Conservation (phyloP, 2,888 invertebrate species). For the Muscina levida region DNA sequence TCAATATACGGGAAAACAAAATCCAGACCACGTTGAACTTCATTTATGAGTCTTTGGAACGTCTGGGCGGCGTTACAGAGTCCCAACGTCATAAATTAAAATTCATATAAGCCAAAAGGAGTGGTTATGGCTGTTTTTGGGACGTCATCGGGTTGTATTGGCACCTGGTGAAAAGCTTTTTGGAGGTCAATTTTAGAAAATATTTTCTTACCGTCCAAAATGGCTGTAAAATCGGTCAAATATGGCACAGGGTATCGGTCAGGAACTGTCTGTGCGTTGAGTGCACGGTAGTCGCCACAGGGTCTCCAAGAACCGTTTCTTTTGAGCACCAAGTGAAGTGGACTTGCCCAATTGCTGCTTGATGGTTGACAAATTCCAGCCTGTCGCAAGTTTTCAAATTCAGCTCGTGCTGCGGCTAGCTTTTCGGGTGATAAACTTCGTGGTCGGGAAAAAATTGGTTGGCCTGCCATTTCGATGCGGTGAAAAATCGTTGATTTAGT, state of each 20-base stretch:
- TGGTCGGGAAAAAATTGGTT: constrained; percentile 49
- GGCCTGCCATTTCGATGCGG: constrained; percentile 3
- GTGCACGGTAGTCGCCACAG: constrained; percentile 59
- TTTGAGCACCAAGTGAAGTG: constrained; percentile 73
- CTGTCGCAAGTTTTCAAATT: constrained; percentile 67
- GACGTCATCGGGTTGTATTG: background rate
- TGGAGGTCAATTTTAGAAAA: constrained; percentile 3
- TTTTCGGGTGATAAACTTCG: constrained; percentile 71
- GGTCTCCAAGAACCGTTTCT: constrained; percentile 47
- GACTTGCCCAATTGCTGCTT: constrained; percentile 76
- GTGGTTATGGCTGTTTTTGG: background rate
- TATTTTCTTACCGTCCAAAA: background rate
- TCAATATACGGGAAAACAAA: constrained; percentile 57
- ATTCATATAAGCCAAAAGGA: constrained; percentile 5
- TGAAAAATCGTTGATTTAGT: background rate
- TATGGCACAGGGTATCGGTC: constrained; percentile 5
- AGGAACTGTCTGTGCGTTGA: constrained; percentile 36
- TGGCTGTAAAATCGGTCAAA: background rate
- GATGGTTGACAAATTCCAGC: constrained; percentile 78
- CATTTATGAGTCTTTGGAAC: background rate
- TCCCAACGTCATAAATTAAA: background rate
- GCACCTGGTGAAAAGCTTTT: background rate
- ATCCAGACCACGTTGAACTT: constrained; percentile 47
- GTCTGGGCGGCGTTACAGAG: constrained; percentile 49
- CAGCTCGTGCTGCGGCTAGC: constrained; percentile 53